Percentiles rank a stretch among this genome's conserved stretches.
Conservation (phyloP, 2,888 invertebrate species). For the Pachycephus smyrnensis region DNA sequence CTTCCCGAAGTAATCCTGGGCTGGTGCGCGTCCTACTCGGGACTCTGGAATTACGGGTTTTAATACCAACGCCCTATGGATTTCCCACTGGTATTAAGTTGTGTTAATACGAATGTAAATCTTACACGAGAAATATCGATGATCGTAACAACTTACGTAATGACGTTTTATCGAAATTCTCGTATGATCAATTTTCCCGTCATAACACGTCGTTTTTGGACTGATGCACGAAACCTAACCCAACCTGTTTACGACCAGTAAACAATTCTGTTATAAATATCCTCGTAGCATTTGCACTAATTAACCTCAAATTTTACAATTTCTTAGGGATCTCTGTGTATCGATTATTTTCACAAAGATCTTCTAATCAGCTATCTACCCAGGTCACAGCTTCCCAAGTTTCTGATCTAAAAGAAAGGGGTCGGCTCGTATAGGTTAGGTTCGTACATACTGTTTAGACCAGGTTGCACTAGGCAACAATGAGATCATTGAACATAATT, state of each 20-base stretch:
- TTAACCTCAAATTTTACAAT: not conserved
- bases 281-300: not conserved
- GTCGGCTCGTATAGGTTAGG: not conserved
- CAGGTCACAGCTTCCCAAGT: not conserved
- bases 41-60: not conserved
- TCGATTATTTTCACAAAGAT: not conserved
- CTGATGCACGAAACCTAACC: not conserved
- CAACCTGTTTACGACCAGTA: not conserved
- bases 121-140: not conserved
- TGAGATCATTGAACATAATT: not conserved
- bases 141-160: not conserved
- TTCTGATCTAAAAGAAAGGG: not conserved
- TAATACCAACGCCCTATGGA: not conserved
- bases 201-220: not conserved
- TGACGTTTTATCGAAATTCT: not conserved
- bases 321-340: not conserved
- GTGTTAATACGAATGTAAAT: not conserved
- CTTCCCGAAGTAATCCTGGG: conserved; percentile 49
- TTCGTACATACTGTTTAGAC: not conserved
- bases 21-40: not conserved
- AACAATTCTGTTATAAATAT: not conserved
- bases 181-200: not conserved
- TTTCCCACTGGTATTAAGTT: not conserved
- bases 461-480: not conserved
- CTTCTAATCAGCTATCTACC: not conserved